phyloP scores from a whole-genome alignment of 2,797 vertebrate species.

The Vireo griseus region DNA sequence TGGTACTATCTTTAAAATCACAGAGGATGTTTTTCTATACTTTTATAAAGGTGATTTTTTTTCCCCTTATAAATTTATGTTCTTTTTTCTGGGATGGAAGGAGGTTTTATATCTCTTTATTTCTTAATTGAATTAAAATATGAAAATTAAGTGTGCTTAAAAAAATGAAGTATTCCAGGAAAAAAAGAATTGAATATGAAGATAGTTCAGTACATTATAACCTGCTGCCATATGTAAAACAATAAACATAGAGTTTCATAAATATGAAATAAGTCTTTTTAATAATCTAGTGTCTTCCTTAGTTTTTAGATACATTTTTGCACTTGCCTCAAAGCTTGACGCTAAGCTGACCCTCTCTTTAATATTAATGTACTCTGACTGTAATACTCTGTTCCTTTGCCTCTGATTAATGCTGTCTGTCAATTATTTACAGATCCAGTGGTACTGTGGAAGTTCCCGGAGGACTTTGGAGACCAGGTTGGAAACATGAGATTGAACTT shows the following conservation, averaged over 20 bases:
- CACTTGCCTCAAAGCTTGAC: conserved; percentile 72
- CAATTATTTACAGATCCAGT: conserved; percentile 98
- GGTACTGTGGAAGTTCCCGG: conserved; percentile 98
- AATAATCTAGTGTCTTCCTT: conserved; percentile 45
- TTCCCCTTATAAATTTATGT: neutral
- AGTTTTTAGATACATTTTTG: conserved; percentile 65
- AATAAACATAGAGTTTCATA: conserved; percentile 14
- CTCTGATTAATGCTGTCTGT: conserved; percentile 94
- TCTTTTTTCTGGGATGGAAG: neutral
- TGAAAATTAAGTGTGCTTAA: neutral
- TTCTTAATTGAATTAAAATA: neutral
- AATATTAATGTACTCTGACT: conserved; percentile 93
- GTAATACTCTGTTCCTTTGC: conserved; percentile 84
- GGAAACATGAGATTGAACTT: conserved; percentile 83
- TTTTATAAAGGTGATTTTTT: neutral
- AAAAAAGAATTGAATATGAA: neutral
- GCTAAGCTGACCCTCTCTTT: conserved; percentile 79
- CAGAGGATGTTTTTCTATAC: neutral
- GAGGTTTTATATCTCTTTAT: neutral
- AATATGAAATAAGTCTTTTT: conserved; percentile 44
- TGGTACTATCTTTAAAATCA: neutral
- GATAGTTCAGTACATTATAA: neutral
- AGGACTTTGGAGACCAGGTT: conserved; percentile 99
- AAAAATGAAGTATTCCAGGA: neutral
- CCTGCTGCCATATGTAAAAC: neutral